Percentiles rank a stretch among this genome's conserved stretches.
Conservation (phyloP, 2,797 vertebrate genomes). For the Pipistrellus pygmaeus region DNA sequence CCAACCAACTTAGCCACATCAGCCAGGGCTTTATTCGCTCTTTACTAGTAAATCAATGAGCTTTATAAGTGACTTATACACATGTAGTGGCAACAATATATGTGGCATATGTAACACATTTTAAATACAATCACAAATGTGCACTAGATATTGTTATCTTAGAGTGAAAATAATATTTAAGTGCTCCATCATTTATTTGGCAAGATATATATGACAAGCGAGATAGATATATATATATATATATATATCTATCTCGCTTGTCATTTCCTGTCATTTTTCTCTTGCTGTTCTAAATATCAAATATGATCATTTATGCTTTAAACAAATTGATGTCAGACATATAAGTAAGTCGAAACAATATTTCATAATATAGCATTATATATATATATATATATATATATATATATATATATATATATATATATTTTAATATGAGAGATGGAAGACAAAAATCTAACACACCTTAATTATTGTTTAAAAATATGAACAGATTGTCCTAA, state of each 20-base stretch:
- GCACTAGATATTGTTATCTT: background rate
- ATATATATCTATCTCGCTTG: too few species aligned
- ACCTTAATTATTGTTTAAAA: background rate
- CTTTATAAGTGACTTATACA: background rate
- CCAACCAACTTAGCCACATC: too few species aligned
- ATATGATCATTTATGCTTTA: background rate
- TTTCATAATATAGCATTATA: constrained; percentile 9
- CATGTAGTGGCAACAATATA: background rate
- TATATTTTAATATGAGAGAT: background rate
- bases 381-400: too few species aligned
- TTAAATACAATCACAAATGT: background rate
- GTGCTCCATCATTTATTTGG: background rate
- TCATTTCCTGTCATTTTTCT: background rate
- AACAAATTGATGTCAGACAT: constrained; percentile 6
- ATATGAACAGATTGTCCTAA: background rate
- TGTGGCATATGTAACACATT: background rate
- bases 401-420: too few species aligned
- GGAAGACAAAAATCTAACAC: background rate
- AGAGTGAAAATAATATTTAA: background rate
- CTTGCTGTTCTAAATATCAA: background rate
- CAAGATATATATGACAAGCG: background rate
- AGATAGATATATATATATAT: too few species aligned
- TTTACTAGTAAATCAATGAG: background rate
- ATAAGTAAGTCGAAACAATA: background rate
- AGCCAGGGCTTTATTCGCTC: too few species aligned